These are phyloP conservation scores for Ivindomyrus marchei DNA, from an alignment of 2,113 vertebrate genomes.

Conservation along the genomic window DNA sequence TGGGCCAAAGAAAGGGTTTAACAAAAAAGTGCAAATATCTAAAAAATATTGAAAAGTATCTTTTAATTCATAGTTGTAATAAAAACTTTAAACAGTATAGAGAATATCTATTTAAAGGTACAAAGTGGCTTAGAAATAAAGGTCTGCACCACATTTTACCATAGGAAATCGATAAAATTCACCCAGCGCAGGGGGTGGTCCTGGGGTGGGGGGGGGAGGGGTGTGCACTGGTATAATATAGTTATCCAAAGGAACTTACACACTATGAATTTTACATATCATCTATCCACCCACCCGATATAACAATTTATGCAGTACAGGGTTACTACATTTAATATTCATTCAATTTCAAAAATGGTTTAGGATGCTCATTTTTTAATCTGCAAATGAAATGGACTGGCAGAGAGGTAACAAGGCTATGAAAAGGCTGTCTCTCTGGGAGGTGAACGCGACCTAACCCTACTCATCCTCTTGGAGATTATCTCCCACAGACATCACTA, in stretches of 20 bases:
- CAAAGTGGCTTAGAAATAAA: neutral
- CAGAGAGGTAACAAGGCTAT: neutral
- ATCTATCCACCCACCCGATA: neutral
- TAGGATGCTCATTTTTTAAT: neutral
- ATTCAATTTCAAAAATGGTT: neutral
- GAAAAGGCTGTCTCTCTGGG: neutral
- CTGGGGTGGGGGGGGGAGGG: too few relatives aligned
- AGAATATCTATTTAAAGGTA: neutral
- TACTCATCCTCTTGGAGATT: neutral
- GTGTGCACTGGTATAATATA: too few relatives aligned
- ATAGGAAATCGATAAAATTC: neutral
- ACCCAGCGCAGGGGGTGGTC: neutral
- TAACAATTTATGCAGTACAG: neutral
- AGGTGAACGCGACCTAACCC: neutral
- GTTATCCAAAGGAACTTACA: neutral
- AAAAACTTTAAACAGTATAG: neutral
- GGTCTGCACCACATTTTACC: neutral
- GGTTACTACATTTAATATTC: neutral
- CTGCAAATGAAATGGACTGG: neutral
- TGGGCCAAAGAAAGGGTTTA: neutral
- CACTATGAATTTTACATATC: neutral
- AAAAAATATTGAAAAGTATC: neutral
- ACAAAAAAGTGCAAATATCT: neutral
- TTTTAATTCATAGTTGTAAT: neutral
- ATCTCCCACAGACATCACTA: neutral